These are phyloP conservation scores for Xiphophorus hellerii DNA, from an alignment of 2,113 vertebrate species.

Conservation along the genomic window DNA sequence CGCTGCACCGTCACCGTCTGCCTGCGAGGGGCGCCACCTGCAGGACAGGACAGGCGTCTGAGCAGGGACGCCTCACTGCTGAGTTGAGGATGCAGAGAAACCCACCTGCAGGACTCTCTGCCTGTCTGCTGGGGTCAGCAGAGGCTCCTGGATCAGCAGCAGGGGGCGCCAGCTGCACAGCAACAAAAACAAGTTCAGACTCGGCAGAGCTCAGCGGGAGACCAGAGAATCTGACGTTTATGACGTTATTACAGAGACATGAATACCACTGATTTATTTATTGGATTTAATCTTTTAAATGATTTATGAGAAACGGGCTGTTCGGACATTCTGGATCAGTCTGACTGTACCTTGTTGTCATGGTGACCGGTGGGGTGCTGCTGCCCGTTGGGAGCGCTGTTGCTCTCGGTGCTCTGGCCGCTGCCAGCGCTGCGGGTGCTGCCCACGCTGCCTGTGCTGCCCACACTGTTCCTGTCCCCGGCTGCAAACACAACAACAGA, in stretches of 20 bases:
- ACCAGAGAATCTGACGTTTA: background rate
- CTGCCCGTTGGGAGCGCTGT: slow-evolving; percentile 73
- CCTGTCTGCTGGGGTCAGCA: slow-evolving; percentile 72
- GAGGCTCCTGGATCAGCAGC: slow-evolving; percentile 73
- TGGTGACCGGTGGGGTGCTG: slow-evolving; percentile 42
- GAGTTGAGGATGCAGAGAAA: background rate
- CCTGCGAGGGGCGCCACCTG: slow-evolving; percentile 63
- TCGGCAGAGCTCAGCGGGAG: background rate
- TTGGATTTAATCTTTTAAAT: background rate
- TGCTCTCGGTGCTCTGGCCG: slow-evolving; percentile 93
- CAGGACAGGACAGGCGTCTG: background rate
- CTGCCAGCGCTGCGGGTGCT: slow-evolving; percentile 95
- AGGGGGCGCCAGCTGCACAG: slow-evolving; percentile 78
- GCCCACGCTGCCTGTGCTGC: slow-evolving; percentile 91
- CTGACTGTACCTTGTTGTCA: slow-evolving; percentile 61
- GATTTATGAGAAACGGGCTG: background rate
- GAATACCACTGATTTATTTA: background rate
- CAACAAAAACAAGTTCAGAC: background rate
- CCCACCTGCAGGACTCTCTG: slow-evolving; percentile 74
- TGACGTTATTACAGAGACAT: background rate
- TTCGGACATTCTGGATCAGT: background rate
- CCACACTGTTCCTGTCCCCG: slow-evolving; percentile 93
- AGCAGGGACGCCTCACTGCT: too few relatives aligned
- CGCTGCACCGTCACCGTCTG: slow-evolving; percentile 75
- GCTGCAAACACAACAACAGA: slow-evolving; percentile 70